Evolutionary conservation across 2,888 invertebrate genomes (phyloP).

Genomic region (Desoria tigrina): DNA sequence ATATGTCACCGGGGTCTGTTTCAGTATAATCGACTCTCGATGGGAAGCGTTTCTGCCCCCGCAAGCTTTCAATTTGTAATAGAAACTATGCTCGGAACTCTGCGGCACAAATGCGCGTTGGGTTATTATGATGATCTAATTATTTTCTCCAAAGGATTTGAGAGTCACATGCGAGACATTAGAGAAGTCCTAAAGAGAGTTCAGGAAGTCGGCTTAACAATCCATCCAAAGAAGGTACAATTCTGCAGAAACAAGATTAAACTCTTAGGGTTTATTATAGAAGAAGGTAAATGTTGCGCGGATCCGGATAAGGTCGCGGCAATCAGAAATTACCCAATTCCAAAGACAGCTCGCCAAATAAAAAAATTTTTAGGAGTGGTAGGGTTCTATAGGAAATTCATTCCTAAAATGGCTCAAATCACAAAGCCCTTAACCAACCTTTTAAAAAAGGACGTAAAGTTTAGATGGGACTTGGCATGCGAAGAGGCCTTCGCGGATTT

Average conservation of each 20-base stretch:
- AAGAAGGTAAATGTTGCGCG: slow-evolving; percentile 55
- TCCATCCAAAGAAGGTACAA: slow-evolving; percentile 52
- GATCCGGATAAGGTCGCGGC: slow-evolving; percentile 54
- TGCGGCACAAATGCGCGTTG: slow-evolving; percentile 52
- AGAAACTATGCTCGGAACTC: slow-evolving; percentile 53
- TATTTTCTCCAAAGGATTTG: slow-evolving; percentile 27
- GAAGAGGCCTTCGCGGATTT: slow-evolving; percentile 26
- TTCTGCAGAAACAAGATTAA: slow-evolving; percentile 43
- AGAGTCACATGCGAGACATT: slow-evolving; percentile 42
- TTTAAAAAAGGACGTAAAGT: slow-evolving; percentile 29
- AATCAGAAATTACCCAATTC: slow-evolving; percentile 31
- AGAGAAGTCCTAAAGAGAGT: slow-evolving; percentile 19
- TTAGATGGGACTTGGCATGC: slow-evolving; percentile 22
- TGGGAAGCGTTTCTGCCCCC: slow-evolving; percentile 55
- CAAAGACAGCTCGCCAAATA: slow-evolving; percentile 27
- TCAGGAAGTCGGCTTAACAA: slow-evolving; percentile 41
- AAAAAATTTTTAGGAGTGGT: slow-evolving; percentile 36
- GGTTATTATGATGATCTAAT: slow-evolving; percentile 55
- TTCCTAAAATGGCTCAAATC: slow-evolving; percentile 25
- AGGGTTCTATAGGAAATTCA: slow-evolving; percentile 38
- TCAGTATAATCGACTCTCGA: slow-evolving; percentile 55
- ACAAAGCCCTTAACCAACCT: slow-evolving; percentile 35
- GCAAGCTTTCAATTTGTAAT: slow-evolving; percentile 56
- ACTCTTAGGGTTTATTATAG: slow-evolving; percentile 56
- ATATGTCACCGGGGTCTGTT: slow-evolving; percentile 39